These are phyloP conservation scores for Musca domestica DNA, from an alignment of 1,140 invertebrate genomes.

Conservation along the genomic window DNA sequence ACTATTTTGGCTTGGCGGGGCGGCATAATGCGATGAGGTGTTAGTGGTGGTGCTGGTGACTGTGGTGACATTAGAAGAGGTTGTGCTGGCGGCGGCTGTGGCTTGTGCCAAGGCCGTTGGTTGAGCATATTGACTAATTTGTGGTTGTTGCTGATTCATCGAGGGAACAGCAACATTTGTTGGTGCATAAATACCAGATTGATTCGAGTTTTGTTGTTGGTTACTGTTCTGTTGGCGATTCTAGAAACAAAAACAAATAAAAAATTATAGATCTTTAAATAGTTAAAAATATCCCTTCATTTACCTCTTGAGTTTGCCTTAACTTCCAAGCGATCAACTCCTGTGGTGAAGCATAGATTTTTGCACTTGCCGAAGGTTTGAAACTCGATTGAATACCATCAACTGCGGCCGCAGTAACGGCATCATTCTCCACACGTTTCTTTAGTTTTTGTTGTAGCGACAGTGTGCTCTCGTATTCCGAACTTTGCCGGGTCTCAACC, in stretches of 20 bases:
- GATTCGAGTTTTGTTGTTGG: slow-evolving; percentile 65
- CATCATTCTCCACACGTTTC: slow-evolving; percentile 46
- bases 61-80: neutral
- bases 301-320: slow-evolving; percentile 35
- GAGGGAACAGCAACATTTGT: slow-evolving; percentile 42
- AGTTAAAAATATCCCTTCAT: neutral
- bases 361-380: slow-evolving; percentile 77
- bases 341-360: slow-evolving; percentile 83
- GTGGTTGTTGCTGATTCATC: slow-evolving; percentile 71
- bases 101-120: slow-evolving; percentile 14
- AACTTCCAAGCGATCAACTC: slow-evolving; percentile 72
- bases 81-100: slow-evolving; percentile 4
- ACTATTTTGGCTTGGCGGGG: slow-evolving; percentile 17
- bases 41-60: slow-evolving; percentile 26
- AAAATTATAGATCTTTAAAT: neutral
- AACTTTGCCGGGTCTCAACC: slow-evolving; percentile 61
- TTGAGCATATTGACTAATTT: slow-evolving; percentile 35
- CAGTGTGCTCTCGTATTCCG: slow-evolving; percentile 52
- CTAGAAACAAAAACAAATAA: slow-evolving; percentile 1
- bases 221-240: slow-evolving; percentile 43
- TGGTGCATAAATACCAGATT: slow-evolving; percentile 36
- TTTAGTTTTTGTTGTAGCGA: slow-evolving; percentile 49
- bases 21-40: slow-evolving; percentile 17
- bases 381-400: slow-evolving; percentile 75
- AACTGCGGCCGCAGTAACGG: slow-evolving; percentile 45